Percentiles rank a stretch among this genome's conserved stretches.
Evolutionary conservation across 2,888 invertebrate species (phyloP).

Genomic region (Phyto melanocephala): DNA sequence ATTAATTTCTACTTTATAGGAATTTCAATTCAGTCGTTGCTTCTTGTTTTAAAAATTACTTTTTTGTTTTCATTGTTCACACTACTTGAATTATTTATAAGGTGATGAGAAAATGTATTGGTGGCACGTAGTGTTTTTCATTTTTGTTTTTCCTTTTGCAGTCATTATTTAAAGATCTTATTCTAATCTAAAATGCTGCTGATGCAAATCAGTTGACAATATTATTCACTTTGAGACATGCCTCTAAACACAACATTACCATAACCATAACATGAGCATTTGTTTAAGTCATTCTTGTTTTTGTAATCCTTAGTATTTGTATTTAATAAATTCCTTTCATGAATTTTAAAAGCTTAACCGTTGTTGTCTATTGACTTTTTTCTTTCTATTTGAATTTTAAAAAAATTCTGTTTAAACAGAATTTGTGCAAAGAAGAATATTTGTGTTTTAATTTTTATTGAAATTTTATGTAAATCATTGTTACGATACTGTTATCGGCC

Average conservation of each 20-base stretch:
- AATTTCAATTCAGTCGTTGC: no score
- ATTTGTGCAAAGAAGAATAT: not conserved
- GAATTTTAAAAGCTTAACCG: slow-evolving; percentile 4
- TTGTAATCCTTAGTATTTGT: not conserved
- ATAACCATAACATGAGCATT: slow-evolving; percentile 43
- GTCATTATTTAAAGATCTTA: not conserved
- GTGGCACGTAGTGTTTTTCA: not conserved
- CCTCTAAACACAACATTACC: slow-evolving; percentile 40
- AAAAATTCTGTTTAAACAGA: no score
- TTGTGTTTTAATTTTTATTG: not conserved
- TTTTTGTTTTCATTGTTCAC: no score
- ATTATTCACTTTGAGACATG: slow-evolving; percentile 43
- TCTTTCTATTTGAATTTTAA: not conserved
- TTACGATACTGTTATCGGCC: not conserved
- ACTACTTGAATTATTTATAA: not conserved
- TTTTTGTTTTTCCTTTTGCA: not conserved
- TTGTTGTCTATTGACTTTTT: not conserved
- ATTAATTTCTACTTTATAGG: no score
- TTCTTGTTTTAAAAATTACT: no score
- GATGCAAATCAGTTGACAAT: slow-evolving; percentile 53
- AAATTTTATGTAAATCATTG: not conserved
- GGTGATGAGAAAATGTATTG: not conserved
- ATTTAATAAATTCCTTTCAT: slow-evolving; percentile 20
- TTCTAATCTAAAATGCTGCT: slow-evolving; percentile 31
- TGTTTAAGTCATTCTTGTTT: not conserved